Conservation (phyloP, 2,113 vertebrate species). For the Dicrurus megarhynchus region DNA sequence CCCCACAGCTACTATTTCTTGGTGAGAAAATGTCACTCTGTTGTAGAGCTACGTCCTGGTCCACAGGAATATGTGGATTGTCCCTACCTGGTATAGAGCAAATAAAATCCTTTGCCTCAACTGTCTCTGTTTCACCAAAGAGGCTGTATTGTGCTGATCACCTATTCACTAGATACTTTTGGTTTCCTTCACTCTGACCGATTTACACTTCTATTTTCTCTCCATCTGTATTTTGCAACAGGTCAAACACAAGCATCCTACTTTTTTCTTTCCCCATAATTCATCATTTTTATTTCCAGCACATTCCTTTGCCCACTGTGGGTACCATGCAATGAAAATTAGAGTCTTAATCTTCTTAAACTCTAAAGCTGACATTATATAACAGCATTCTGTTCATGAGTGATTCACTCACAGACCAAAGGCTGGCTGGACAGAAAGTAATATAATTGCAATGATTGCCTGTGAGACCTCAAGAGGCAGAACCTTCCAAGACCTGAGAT, state of each 20-base stretch:
- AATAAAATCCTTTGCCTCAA: background rate
- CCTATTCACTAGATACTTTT: background rate
- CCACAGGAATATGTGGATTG: background rate
- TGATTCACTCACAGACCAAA: background rate
- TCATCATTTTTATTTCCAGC: background rate
- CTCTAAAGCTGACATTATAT: background rate
- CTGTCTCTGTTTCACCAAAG: background rate
- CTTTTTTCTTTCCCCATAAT: background rate
- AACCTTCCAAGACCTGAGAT: background rate
- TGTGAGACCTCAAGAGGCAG: constrained; percentile 6
- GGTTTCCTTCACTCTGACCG: background rate
- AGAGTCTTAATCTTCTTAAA: background rate
- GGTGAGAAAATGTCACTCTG: background rate
- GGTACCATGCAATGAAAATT: background rate
- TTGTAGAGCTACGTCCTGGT: background rate
- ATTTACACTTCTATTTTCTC: background rate
- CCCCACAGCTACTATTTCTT: background rate
- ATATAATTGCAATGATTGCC: constrained; percentile 17
- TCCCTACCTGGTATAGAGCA: rapidly evolving
- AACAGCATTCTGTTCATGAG: background rate
- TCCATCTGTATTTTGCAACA: background rate
- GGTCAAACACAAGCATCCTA: background rate
- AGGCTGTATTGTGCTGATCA: background rate
- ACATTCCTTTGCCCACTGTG: background rate
- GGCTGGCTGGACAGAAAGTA: constrained; percentile 37